Conservation (phyloP, 2,888 invertebrate genomes). For the Coleophora flavipennella region DNA sequence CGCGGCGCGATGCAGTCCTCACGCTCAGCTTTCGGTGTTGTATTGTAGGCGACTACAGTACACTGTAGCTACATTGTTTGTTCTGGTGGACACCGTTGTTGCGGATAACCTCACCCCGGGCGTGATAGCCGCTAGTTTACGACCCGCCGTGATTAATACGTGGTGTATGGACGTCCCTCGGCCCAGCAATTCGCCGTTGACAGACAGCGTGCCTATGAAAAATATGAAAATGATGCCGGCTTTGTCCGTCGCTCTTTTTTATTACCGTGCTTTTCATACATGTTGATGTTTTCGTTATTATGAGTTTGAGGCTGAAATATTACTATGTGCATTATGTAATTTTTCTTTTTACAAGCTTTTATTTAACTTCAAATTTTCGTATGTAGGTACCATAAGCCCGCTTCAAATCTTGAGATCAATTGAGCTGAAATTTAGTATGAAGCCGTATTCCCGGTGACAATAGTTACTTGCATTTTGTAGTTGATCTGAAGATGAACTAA, state of each 20-base stretch:
- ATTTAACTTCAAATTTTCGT: too few species aligned
- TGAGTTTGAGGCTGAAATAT: too few species aligned
- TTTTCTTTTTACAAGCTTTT: too few species aligned
- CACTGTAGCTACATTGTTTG: slow-evolving; percentile 45
- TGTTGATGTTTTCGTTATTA: too few species aligned
- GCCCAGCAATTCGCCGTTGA: slow-evolving; percentile 7
- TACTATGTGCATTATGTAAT: too few species aligned
- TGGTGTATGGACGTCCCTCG: slow-evolving; percentile 8
- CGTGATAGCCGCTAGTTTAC: slow-evolving; percentile 37
- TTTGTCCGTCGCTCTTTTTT: slow-evolving; percentile 4
- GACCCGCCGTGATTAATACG: slow-evolving; percentile 39
- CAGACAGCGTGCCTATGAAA: slow-evolving; percentile 12
- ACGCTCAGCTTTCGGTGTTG: slow-evolving; percentile 19
- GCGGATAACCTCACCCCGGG: slow-evolving; percentile 34
- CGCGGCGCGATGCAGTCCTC: slow-evolving; percentile 32
- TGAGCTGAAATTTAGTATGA: too few species aligned
- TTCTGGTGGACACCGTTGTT: slow-evolving; percentile 56
- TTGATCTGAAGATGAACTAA: too few species aligned
- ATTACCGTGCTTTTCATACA: too few species aligned
- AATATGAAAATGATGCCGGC: slow-evolving; percentile 10
- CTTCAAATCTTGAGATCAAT: too few species aligned
- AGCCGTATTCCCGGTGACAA: too few species aligned
- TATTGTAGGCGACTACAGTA: slow-evolving; percentile 28
- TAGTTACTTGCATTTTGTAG: too few species aligned
- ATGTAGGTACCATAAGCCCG: too few species aligned